These are phyloP conservation scores for Montipora efflorescens DNA, from an alignment of 64 coral and sea anemone species.

Conservation along the genomic window DNA sequence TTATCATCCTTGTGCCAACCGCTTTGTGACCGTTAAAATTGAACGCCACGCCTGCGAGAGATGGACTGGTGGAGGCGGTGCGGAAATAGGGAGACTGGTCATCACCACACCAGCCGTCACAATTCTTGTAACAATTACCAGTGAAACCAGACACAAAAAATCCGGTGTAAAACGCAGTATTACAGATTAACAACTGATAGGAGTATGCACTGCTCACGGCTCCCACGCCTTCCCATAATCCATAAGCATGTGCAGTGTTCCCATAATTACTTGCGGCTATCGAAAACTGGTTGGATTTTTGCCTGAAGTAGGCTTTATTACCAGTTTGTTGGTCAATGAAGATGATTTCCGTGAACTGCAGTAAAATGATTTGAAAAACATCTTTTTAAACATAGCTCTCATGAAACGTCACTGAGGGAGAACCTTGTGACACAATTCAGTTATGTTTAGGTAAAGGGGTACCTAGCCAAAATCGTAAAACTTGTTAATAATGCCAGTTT, in stretches of 20 bases:
- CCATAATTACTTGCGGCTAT: not conserved
- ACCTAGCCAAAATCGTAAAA: no score
- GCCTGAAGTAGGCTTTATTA: not conserved
- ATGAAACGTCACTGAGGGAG: no score
- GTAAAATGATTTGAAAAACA: not conserved
- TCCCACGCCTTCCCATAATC: constrained; percentile 7
- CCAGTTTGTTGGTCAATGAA: constrained; percentile 18
- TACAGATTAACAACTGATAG: constrained; percentile 18
- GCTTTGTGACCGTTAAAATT: not conserved
- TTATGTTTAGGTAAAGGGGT: no score
- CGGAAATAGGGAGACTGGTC: not conserved
- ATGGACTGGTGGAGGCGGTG: not conserved
- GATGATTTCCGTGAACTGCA: constrained; percentile 15
- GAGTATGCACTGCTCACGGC: not conserved
- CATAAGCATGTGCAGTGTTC: not conserved
- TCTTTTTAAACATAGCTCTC: no score
- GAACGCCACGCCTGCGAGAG: not conserved
- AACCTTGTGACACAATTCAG: no score
- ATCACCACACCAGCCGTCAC: not conserved
- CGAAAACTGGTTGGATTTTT: not conserved
- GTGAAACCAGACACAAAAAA: constrained; percentile 32
- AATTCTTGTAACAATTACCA: not conserved
- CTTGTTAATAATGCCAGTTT: no score
- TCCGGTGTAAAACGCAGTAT: not conserved
- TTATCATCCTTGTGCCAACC: not conserved